These are phyloP conservation scores for Andrena camellia DNA, from an alignment of 2,888 invertebrate species.

Conservation along the genomic window DNA sequence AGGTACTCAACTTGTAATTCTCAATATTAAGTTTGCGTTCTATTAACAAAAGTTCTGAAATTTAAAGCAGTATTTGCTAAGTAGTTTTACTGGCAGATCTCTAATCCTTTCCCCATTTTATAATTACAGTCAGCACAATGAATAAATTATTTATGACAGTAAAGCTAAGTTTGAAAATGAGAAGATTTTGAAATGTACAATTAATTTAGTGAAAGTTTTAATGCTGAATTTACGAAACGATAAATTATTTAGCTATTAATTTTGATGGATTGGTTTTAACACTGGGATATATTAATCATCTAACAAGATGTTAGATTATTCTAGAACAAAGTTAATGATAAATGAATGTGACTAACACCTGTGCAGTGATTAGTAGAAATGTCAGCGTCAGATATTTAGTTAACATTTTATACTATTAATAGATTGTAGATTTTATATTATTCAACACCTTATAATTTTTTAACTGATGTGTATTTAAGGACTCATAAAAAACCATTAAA, in stretches of 20 bases:
- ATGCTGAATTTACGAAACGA: not conserved
- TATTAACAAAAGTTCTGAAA: too few species aligned
- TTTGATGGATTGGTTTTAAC: not conserved
- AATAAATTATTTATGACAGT: too few species aligned
- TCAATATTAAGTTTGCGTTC: too few species aligned
- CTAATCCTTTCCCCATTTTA: too few species aligned
- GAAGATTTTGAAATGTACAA: too few species aligned
- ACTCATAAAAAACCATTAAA: not conserved
- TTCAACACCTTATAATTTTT: not conserved
- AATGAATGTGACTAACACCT: conserved; percentile 6
- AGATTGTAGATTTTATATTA: too few species aligned
- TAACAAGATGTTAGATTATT: not conserved
- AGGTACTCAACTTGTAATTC: too few species aligned
- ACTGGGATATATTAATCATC: not conserved
- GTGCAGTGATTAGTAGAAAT: not conserved
- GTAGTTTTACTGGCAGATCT: too few species aligned
- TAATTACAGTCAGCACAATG: too few species aligned
- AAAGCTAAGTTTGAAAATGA: too few species aligned
- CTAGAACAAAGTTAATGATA: conserved; percentile 2
- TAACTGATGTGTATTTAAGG: not conserved
- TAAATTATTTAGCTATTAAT: not conserved
- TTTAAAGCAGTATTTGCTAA: too few species aligned
- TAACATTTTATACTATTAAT: not conserved
- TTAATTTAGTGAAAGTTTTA: not conserved
- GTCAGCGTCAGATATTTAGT: not conserved